A percentile compares a stretch with the other conserved stretches of the same genome.
These are phyloP conservation scores for Python bivittatus DNA, from an alignment of 2,113 vertebrate genomes.

Conservation along the genomic window DNA sequence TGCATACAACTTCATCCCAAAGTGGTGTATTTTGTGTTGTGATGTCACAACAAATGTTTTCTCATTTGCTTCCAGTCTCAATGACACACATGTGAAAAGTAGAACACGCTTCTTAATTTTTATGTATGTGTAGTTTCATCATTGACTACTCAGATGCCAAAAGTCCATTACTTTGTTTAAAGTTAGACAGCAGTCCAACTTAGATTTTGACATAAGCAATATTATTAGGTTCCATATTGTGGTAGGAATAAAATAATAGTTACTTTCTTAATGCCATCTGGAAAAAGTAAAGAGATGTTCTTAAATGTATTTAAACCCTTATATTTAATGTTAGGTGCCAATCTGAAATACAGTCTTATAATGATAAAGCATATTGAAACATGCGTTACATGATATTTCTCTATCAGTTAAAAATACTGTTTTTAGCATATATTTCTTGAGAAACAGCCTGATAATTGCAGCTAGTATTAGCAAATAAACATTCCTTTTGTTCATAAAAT, in stretches of 20 bases:
- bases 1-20: background rate
- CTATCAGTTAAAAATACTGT: background rate
- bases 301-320: background rate
- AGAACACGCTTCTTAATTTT: background rate
- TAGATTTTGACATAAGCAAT: background rate
- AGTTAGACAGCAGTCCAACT: background rate
- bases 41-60: background rate
- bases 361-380: background rate
- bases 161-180: background rate
- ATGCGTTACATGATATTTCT: background rate
- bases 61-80: background rate
- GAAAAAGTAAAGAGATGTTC: background rate
- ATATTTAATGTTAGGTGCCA: background rate
- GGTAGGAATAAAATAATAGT: slow-evolving; percentile 2
- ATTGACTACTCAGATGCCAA: background rate
- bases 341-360: background rate
- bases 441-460: background rate
- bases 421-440: background rate
- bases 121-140: background rate
- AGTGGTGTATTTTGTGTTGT: background rate
- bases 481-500: background rate
- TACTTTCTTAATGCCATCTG: background rate
- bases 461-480: background rate
- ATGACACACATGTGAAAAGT: background rate
- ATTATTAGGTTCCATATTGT: background rate